phyloP scores from a whole-genome alignment of 2,113 vertebrate species.

The Scortum barcoo region DNA sequence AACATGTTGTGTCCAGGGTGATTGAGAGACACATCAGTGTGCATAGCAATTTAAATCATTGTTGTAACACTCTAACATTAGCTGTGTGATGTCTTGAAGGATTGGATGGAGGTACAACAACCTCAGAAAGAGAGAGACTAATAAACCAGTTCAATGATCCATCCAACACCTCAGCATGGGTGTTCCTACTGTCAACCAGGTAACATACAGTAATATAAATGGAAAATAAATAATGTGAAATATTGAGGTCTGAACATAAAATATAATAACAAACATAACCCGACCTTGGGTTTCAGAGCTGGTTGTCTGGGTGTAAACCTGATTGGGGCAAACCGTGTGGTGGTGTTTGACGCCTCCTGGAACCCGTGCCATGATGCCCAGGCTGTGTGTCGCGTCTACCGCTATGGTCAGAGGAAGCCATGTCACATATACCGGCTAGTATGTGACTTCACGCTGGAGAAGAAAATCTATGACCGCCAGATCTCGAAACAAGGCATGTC shows the following conservation, averaged over 20 bases:
- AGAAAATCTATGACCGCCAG: slow-evolving; percentile 98
- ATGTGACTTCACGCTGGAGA: slow-evolving; percentile 96
- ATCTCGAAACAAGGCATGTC: slow-evolving; percentile 99
- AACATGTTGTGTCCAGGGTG: no score
- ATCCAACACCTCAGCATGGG: slow-evolving; percentile 88
- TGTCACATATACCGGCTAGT: slow-evolving; percentile 96
- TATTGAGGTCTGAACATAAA: not conserved
- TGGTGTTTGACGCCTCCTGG: slow-evolving; percentile 98
- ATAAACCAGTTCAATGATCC: slow-evolving; percentile 98
- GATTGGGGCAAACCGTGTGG: slow-evolving; percentile 95
- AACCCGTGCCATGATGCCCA: slow-evolving; percentile 97
- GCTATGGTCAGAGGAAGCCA: slow-evolving; percentile 94
- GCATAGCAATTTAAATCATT: not conserved
- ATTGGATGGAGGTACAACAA: slow-evolving; percentile 94
- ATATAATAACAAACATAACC: not conserved
- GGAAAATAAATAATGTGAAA: not conserved
- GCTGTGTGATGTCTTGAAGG: slow-evolving; percentile 79
- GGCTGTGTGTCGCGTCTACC: slow-evolving; percentile 95
- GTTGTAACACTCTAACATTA: slow-evolving; percentile 8
- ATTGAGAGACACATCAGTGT: not conserved
- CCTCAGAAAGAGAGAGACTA: slow-evolving; percentile 93
- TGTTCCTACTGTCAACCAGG: slow-evolving; percentile 96
- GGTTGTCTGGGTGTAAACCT: slow-evolving; percentile 96
- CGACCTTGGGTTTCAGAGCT: slow-evolving; percentile 82
- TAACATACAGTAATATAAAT: slow-evolving; percentile 29